phyloP scores from a whole-genome alignment of 64 coral and sea anemone species.

The Stichodactyla mertensii region DNA sequence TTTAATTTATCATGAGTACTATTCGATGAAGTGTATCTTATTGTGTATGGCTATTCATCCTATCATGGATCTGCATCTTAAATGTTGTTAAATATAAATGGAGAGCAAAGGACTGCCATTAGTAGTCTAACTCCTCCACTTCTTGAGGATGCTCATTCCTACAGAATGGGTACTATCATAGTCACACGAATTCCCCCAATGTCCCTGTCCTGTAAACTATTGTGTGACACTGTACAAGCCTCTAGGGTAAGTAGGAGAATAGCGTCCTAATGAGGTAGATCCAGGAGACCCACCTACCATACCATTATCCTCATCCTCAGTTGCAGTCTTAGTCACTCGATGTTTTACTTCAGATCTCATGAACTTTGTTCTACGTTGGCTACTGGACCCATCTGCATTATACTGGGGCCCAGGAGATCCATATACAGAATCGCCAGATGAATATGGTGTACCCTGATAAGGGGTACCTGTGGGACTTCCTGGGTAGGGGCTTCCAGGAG shows the following conservation, averaged over 20 bases:
- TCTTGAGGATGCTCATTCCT: background rate
- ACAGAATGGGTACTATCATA: background rate
- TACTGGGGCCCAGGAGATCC: background rate
- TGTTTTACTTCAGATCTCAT: constrained; percentile 20
- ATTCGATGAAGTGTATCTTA: too few species aligned
- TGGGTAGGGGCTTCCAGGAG: constrained; percentile 3
- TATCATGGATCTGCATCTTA: too few species aligned
- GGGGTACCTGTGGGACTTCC: background rate
- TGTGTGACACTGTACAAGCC: constrained; percentile 55
- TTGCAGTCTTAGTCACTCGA: constrained; percentile 9
- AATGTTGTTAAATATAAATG: too few species aligned
- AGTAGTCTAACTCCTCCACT: too few species aligned
- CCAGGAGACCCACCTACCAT: background rate
- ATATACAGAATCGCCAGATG: background rate
- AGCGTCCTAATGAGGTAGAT: background rate
- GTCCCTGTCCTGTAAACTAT: background rate
- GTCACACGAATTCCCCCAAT: background rate
- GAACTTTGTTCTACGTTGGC: background rate
- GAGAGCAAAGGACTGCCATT: too few species aligned
- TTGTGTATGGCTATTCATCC: too few species aligned
- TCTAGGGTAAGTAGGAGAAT: constrained; percentile 34
- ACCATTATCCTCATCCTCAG: background rate
- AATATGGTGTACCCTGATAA: constrained; percentile 3
- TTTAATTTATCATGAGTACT: too few species aligned
- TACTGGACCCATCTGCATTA: background rate